These are phyloP conservation scores for Chymomyza fuscimana DNA, from an alignment of 2,888 invertebrate species.

Conservation along the genomic window DNA sequence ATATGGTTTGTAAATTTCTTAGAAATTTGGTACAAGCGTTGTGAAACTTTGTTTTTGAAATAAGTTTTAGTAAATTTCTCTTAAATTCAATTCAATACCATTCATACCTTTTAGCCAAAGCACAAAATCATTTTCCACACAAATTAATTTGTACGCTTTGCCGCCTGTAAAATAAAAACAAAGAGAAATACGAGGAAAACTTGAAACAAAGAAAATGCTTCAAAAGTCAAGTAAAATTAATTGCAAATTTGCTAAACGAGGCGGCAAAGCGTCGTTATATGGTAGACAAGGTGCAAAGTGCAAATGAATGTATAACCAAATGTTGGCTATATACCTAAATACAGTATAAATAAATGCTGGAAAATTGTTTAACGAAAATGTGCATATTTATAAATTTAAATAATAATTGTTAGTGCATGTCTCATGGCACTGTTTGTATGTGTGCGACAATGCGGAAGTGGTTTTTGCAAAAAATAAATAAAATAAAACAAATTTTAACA, in stretches of 20 bases:
- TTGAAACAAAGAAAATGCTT: slow-evolving; percentile 3
- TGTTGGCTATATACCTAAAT: not conserved
- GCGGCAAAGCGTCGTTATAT: not conserved
- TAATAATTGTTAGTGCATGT: not conserved
- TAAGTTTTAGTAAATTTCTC: not conserved
- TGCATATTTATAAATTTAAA: not conserved
- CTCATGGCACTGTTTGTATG: slow-evolving; percentile 28
- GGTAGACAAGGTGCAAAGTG: slow-evolving; percentile 8
- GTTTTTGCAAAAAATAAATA: slow-evolving; percentile 27
- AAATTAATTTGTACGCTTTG: not conserved
- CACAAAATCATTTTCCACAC: slow-evolving; percentile 1
- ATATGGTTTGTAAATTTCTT: too few relatives aligned
- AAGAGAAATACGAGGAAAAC: not conserved
- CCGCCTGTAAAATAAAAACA: not conserved
- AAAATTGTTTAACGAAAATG: not conserved
- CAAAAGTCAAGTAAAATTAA: not conserved
- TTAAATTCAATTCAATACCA: not conserved
- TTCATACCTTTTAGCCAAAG: not conserved
- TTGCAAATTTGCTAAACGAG: not conserved
- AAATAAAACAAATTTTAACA: slow-evolving; percentile 29
- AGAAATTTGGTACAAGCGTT: too few relatives aligned
- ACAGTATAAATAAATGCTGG: not conserved
- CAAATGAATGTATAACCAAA: slow-evolving; percentile 1
- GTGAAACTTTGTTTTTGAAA: not conserved
- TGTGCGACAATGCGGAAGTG: slow-evolving; percentile 72